phyloP scores from a whole-genome alignment of 2,797 vertebrate genomes.

The Alca torda region DNA sequence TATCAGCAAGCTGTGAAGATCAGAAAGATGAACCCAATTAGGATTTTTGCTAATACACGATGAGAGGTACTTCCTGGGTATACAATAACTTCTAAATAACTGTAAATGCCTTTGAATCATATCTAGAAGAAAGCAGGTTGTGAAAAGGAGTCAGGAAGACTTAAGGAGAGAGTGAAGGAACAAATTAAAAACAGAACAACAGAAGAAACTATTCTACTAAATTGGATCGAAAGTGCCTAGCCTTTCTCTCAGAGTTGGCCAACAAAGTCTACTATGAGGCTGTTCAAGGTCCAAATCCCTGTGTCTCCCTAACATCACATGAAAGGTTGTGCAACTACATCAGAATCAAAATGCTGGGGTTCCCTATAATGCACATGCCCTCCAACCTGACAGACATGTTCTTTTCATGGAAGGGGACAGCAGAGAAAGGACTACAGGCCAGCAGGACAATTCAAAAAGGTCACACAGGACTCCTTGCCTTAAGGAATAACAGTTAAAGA shows the following conservation, averaged over 20 bases:
- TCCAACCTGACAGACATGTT: neutral
- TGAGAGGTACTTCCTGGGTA: neutral
- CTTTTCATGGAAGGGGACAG: neutral
- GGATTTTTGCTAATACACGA: neutral
- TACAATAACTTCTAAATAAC: neutral
- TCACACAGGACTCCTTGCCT: neutral
- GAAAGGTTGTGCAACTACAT: neutral
- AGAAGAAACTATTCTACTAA: neutral
- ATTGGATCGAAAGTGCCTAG: neutral
- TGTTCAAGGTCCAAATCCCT: neutral
- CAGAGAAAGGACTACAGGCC: neutral
- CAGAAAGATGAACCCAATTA: neutral
- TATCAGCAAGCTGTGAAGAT: neutral
- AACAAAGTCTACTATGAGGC: neutral
- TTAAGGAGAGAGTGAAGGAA: neutral
- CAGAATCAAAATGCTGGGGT: neutral
- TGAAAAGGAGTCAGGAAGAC: neutral
- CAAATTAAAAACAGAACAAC: neutral
- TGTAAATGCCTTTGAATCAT: neutral
- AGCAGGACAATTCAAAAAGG: neutral
- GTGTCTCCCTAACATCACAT: neutral
- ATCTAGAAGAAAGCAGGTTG: neutral
- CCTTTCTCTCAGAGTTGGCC: neutral
- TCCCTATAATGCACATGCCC: rapidly evolving
- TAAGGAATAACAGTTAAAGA: neutral